Evolutionary conservation across 1,140 invertebrate genomes (phyloP), one percentile per base, ranked within the genome.

Genomic region (Cyrtorhinus lividipennis): DNA sequence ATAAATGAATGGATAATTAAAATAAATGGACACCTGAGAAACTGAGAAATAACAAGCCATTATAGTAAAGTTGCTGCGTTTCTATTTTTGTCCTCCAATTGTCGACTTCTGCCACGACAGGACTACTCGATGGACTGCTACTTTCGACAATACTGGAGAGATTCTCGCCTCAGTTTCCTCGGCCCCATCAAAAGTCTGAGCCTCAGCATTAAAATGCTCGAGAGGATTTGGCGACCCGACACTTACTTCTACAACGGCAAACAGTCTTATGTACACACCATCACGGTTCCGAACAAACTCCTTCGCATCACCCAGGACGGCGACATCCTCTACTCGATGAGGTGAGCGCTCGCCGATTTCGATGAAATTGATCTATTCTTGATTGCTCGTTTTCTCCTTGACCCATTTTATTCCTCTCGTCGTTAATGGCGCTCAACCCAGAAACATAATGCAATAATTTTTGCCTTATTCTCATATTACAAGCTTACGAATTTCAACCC

Each of bases 81-180:
- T n/a, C n/a, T 38, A 38, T 38, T 38, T 15, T 38, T 38, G 5
- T 38, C 15, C 30, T 15, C 30, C 30, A 38, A 38, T 15, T 15
- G 5, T 38, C 30, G 30, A 38, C 5, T 5, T 38, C 5, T 38
- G 5, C 30, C 30, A 38, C 30, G 30, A 38, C 67, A 94, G 91
- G 90, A 92, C 71, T 98, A 95, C 71, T 94, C 92, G 2, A 94
- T 96, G 88, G 92, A 97, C 70, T 95, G 92, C 73, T 97, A 97
- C 72, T 95, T 97, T 72, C 82, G 94, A 8, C 90, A 93, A 73
- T 88, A 86, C 66, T 90, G 90, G 90, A 78, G 85, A 10, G 90
- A 94, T 72, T 80, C 83, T 24, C 79, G 90, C 1, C 76, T 94
- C 0, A 88, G 87, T 61, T 93, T 92, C 70, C 74, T 83, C 56